Percentiles rank a stretch among this genome's conserved stretches.
These are phyloP conservation scores for Phania funesta DNA, from an alignment of 2,888 invertebrate species.

Conservation along the genomic window DNA sequence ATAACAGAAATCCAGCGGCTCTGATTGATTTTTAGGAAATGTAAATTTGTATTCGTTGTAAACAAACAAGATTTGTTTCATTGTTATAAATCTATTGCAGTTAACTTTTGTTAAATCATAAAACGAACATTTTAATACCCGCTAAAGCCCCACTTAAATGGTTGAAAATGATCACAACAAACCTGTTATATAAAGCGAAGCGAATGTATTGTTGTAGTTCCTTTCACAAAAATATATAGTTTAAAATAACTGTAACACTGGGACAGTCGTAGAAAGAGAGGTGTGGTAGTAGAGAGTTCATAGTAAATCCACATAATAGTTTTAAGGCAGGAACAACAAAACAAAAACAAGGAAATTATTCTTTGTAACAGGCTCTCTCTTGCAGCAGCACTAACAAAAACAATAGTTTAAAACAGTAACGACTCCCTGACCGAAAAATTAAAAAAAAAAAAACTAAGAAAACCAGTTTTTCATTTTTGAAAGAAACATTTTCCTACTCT, in stretches of 20 bases:
- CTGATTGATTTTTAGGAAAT: no score
- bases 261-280: neutral
- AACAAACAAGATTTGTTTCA: no score
- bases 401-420: conserved; percentile 21
- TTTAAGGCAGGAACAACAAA: conserved; percentile 28
- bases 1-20: no score
- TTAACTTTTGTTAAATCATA: no score
- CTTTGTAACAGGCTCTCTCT: conserved; percentile 32
- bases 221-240: neutral
- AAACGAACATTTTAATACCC: no score
- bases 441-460: neutral
- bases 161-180: no score
- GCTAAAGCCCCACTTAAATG: no score
- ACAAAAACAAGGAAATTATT: conserved; percentile 38
- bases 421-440: conserved; percentile 51
- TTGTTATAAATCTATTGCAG: no score
- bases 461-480: conserved; percentile 57
- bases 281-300: neutral
- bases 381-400: neutral
- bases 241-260: conserved; percentile 45
- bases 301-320: neutral
- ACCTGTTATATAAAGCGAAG: neutral
- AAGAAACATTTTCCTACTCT: conserved; percentile 43
- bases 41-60: no score
- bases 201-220: neutral